Evolutionary conservation across 2,888 invertebrate genomes (phyloP).

Genomic region (Hirtodrosophila duncani): DNA sequence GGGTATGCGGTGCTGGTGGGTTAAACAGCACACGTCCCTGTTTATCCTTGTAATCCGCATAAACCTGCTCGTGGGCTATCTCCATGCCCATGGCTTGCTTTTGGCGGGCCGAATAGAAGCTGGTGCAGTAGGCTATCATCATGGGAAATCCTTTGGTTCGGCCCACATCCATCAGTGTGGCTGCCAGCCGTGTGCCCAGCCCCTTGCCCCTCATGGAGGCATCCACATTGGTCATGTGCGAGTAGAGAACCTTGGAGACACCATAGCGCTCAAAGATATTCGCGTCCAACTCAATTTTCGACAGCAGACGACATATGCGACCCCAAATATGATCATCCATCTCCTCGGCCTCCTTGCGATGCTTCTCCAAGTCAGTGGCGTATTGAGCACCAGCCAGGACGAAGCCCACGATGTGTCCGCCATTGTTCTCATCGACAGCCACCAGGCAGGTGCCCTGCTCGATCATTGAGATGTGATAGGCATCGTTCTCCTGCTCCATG

Average conservation of each 20-base stretch:
- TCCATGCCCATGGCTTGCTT: constrained; percentile 61
- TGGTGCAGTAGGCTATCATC: constrained; percentile 54
- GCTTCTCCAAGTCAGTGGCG: constrained; percentile 27
- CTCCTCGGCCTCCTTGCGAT: constrained; percentile 22
- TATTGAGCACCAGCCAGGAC: constrained; percentile 34
- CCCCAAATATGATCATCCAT: constrained; percentile 40
- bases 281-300: constrained; percentile 42
- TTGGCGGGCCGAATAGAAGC: constrained; percentile 57
- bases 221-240: constrained; percentile 55
- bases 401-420: constrained; percentile 33
- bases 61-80: constrained; percentile 38
- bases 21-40: constrained; percentile 46
- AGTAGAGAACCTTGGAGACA: constrained; percentile 48
- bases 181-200: constrained; percentile 52
- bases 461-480: constrained; percentile 1
- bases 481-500: constrained; percentile 1
- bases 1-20: constrained; percentile 47
- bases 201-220: constrained; percentile 51
- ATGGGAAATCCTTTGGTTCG: constrained; percentile 45
- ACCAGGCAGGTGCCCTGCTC: constrained; percentile 8
- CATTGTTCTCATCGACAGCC: constrained; percentile 17
- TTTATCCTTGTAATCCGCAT: constrained; percentile 48
- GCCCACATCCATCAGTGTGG: constrained; percentile 52
- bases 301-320: constrained; percentile 38
- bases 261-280: constrained; percentile 53